Conservation (phyloP, 2,797 vertebrate genomes). For the Rhadinocentrus ornatus region DNA sequence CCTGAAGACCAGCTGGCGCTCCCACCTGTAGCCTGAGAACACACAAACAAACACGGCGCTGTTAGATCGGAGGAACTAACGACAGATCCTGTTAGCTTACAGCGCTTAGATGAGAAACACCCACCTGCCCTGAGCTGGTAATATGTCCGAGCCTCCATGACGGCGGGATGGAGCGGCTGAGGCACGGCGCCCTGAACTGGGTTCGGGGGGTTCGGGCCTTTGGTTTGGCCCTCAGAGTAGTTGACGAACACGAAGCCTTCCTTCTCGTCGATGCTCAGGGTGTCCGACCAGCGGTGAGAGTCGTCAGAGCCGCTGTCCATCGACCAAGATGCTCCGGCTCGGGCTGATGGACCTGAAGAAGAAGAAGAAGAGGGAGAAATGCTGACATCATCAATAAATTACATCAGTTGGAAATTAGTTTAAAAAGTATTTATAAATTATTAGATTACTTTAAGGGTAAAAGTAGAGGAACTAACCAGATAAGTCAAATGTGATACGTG, state of each 20-base stretch:
- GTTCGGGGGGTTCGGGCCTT: constrained; percentile 68
- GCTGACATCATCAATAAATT: not conserved
- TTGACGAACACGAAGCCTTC: constrained; percentile 98
- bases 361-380: not conserved
- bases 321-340: constrained; percentile 84
- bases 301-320: constrained; percentile 93
- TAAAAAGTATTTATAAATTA: no score
- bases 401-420: no score
- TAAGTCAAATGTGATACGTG: no score
- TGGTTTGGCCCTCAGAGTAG: constrained; percentile 91
- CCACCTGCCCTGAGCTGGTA: constrained; percentile 93
- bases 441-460: no score
- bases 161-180: constrained; percentile 82
- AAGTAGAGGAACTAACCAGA: no score
- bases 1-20: constrained; percentile 96
- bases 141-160: constrained; percentile 85
- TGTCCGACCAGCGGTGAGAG: constrained; percentile 95
- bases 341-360: constrained; percentile 74
- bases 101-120: not conserved
- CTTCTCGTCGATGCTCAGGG: constrained; percentile 96
- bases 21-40: constrained; percentile 93
- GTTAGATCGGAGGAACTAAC: not conserved
- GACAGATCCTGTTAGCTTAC: not conserved
- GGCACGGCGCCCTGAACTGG: constrained; percentile 39
- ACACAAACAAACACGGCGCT: not conserved